Conservation (phyloP, 2,888 invertebrate species). For the Nysson spinosus region DNA sequence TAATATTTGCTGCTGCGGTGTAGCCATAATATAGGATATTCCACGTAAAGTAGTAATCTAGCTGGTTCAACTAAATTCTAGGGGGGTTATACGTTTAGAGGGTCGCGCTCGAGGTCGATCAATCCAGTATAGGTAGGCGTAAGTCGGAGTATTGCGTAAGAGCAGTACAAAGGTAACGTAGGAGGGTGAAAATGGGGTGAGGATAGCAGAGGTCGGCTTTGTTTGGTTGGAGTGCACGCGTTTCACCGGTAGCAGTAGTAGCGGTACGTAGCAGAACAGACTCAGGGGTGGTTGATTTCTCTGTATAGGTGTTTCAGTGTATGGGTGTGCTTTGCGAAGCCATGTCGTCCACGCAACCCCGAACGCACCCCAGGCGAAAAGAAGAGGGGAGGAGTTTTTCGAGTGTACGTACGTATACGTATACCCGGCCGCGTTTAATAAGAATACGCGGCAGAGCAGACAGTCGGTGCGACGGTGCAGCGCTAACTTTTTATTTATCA, state of each 20-base stretch:
- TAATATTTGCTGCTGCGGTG: too few species aligned
- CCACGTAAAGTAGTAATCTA: too few species aligned
- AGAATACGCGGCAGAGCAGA: constrained; percentile 64
- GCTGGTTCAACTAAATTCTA: constrained; percentile 26
- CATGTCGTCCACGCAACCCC: constrained; percentile 39
- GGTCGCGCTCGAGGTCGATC: constrained; percentile 38
- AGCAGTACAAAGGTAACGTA: constrained; percentile 47
- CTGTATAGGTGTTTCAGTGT: constrained; percentile 38
- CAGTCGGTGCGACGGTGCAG: constrained; percentile 56
- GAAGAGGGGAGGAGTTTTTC: constrained; percentile 45
- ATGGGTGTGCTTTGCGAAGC: constrained; percentile 34
- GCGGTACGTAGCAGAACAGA: constrained; percentile 27
- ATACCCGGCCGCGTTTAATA: constrained; percentile 56
- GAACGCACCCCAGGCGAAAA: constrained; percentile 54
- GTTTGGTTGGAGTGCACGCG: constrained; percentile 54
- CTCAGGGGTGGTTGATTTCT: constrained; percentile 44
- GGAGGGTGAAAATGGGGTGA: constrained; percentile 43
- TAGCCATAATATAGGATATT: too few species aligned
- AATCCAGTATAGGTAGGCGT: constrained; percentile 35
- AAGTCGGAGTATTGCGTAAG: constrained; percentile 55
- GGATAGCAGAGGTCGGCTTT: constrained; percentile 56
- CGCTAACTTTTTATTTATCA: constrained; percentile 75
- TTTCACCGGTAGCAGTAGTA: constrained; percentile 46
- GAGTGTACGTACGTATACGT: constrained; percentile 26
- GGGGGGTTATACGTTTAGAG: constrained; percentile 19